Conservation (phyloP, 2,113 vertebrate species). For the Anthoscopus minutus region DNA sequence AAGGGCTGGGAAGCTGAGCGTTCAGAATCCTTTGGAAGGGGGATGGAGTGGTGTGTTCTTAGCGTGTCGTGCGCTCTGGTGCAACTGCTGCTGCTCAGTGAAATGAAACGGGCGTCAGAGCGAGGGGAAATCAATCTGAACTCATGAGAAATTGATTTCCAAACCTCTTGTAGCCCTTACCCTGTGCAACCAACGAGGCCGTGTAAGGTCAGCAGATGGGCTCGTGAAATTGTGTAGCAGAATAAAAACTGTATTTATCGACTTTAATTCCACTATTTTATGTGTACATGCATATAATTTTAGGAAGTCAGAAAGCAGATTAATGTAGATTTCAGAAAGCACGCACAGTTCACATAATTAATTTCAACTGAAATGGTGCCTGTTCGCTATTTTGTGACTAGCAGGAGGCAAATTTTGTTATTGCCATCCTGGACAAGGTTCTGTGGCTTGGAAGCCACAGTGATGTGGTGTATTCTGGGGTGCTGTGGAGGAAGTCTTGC, state of each 20-base stretch:
- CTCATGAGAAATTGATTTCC: background rate
- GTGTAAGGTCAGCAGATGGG: background rate
- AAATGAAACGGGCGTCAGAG: background rate
- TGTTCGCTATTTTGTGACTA: background rate
- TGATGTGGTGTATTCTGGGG: rapidly evolving
- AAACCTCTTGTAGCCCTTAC: background rate
- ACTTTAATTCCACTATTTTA: background rate
- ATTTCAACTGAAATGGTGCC: background rate
- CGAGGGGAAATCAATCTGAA: background rate
- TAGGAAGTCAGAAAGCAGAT: background rate
- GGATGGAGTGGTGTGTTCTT: background rate
- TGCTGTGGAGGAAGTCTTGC: background rate
- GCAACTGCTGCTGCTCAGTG: background rate
- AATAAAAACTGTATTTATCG: background rate
- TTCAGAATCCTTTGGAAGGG: background rate
- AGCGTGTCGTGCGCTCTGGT: background rate
- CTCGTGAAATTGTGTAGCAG: background rate
- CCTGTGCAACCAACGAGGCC: background rate
- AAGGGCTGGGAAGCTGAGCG: background rate
- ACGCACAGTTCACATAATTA: rapidly evolving
- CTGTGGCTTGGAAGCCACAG: rapidly evolving
- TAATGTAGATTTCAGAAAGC: background rate
- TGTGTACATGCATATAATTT: rapidly evolving
- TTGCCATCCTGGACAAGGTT: rapidly evolving
- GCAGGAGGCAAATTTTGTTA: background rate